Conservation (phyloP, 2,888 invertebrate genomes). For the Drosophila pseudotakahashii region DNA sequence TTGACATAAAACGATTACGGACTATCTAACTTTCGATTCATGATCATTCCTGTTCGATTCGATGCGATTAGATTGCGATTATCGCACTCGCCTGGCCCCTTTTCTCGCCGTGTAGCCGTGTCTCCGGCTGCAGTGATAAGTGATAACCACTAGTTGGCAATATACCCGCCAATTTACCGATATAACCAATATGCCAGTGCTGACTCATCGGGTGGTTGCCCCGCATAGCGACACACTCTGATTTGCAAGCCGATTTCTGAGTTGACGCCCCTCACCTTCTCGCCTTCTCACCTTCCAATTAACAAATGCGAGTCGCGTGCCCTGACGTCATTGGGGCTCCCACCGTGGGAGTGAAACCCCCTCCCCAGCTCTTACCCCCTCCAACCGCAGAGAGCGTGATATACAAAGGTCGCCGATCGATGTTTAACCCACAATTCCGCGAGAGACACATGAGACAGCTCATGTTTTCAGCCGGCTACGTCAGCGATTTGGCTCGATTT, state of each 20-base stretch:
- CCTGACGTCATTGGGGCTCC: conserved; percentile 60
- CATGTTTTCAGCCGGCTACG: conserved; percentile 16
- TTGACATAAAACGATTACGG: background rate
- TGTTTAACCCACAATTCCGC: conserved; percentile 24
- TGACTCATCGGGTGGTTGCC: conserved; percentile 52
- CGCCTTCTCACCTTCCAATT: conserved; percentile 26
- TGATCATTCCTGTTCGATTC: background rate
- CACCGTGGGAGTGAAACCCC: background rate
- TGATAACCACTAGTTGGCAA: too few relatives aligned
- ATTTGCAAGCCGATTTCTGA: conserved; percentile 38
- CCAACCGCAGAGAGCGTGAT: background rate
- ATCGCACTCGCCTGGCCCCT: too few relatives aligned
- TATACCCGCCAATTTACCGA: background rate
- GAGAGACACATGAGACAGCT: conserved; percentile 8
- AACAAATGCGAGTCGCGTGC: conserved; percentile 62
- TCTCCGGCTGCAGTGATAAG: conserved; percentile 4
- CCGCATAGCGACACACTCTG: conserved; percentile 51
- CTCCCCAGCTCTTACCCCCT: background rate
- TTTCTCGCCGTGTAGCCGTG: conserved; percentile 5
- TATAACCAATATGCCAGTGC: background rate
- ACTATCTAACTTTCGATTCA: background rate
- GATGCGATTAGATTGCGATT: conserved; percentile 18
- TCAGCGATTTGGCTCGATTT: conserved; percentile 4
- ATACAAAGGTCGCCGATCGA: conserved; percentile 62
- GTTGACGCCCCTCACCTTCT: too few relatives aligned